Conservation (phyloP, 2,888 invertebrate genomes). For the Chaitophorus viminalis region DNA sequence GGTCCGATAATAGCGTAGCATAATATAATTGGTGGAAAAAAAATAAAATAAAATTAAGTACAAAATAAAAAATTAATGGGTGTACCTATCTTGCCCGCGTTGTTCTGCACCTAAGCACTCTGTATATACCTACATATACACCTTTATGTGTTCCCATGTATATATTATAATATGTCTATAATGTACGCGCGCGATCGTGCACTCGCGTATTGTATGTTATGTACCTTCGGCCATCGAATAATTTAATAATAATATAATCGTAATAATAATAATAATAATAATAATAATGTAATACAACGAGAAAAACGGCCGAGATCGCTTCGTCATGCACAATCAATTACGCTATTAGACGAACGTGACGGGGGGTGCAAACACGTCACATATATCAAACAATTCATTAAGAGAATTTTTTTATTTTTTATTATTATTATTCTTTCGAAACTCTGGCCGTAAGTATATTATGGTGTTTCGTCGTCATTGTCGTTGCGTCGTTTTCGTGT, state of each 20-base stretch:
- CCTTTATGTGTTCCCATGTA: too few species aligned
- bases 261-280: conserved; percentile 20
- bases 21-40: conserved; percentile 45
- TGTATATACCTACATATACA: not conserved
- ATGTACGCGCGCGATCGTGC: conserved; percentile 2
- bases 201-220: not conserved
- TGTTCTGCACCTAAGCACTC: not conserved
- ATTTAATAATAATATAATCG: not conserved
- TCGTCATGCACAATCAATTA: conserved; percentile 62
- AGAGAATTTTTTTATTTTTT: not conserved
- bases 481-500: too few species aligned
- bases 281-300: conserved; percentile 21
- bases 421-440: not conserved
- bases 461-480: too few species aligned
- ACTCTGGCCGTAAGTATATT: not conserved
- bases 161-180: not conserved
- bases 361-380: conserved; percentile 41
- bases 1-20: conserved; percentile 10
- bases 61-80: conserved; percentile 31
- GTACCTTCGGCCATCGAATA: conserved; percentile 18
- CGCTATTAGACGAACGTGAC: conserved; percentile 54
- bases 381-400: conserved; percentile 52
- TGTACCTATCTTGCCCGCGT: not conserved
- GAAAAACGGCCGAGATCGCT: conserved; percentile 57
- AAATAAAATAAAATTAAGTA: not conserved